Conservation (phyloP, 2,797 vertebrate genomes). For the Coranthus polyacanthus region DNA sequence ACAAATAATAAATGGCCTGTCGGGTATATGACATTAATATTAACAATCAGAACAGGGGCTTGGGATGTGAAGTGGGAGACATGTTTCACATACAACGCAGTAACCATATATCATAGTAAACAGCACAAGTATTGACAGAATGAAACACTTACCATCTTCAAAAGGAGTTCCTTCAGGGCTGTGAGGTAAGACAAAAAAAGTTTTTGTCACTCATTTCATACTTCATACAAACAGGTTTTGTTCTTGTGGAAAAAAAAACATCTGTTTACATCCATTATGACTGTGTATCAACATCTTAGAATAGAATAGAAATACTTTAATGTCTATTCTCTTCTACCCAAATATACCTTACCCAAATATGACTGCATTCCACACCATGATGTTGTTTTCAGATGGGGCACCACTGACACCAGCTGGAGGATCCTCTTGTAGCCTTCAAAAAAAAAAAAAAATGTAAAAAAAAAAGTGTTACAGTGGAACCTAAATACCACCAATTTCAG, state of each 20-base stretch:
- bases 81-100: not conserved
- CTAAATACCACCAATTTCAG: too few species aligned
- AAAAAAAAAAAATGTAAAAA: conserved; percentile 38
- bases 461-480: not conserved
- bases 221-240: not conserved
- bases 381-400: conserved; percentile 98
- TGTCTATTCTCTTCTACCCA: too few species aligned
- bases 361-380: conserved; percentile 99
- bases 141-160: conserved; percentile 92
- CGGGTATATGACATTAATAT: not conserved
- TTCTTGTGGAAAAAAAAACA: not conserved
- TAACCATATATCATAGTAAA: not conserved
- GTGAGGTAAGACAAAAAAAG: conserved; percentile 38
- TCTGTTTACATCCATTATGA: not conserved
- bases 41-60: not conserved
- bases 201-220: conserved; percentile 16
- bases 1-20: not conserved
- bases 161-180: conserved; percentile 99
- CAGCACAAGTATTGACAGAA: not conserved
- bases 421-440: conserved; percentile 93
- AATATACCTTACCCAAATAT: conserved; percentile 99
- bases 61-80: not conserved
- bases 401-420: conserved; percentile 97
- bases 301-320: too few species aligned
- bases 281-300: conserved; percentile 64